Evolutionary conservation across 2,888 invertebrate genomes (phyloP), one percentile per base, ranked within the genome.

Genomic region (Ornithoptera alexandrae): DNA sequence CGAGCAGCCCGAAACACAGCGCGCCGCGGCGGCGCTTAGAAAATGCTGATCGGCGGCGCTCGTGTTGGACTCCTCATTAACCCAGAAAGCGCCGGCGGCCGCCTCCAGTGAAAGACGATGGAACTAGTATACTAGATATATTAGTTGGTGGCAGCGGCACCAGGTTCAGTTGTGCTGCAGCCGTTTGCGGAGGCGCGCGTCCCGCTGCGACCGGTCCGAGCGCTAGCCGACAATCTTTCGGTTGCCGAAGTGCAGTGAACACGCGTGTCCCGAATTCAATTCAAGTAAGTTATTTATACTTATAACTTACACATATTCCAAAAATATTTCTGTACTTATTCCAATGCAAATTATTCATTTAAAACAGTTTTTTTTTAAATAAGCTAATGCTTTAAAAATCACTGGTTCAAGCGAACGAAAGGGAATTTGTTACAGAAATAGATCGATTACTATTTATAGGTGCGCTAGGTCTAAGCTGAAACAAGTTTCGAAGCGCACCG

Each of bases 81-180:
- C 91, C 91, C 90, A 91, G 89, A 91, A 90, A 90, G 84, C 83
- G 84, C 77, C 84, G 83, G 84, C 81, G 81, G 79, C 75, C 80
- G 79, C 78, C 78, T 83, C 87, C 88, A 90, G 91, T 90, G 91
- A 91, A 90, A 91, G 90, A 90, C 86, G 88, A 86, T 84, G 88
- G 84, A 87, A 87, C 88, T 88, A 88, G 88, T 88, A 87, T 88
- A 86, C 84, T 82, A 88, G 88, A 88, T 91, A 91, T 91, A 91
- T 88, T 91, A 89, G 85, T 82, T 81, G 79, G 80, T 71, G 74
- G 73, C 68, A 72, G 70, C 71, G 71, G 70, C 42, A 70, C 71
- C 75, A 71, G 71, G 74, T 74, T 75, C 78, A 78, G 79, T 79
- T 73, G 61, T 73, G 74, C 72, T 74, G 76, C 74, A 77, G 53